Evolutionary conservation across 2,888 invertebrate genomes (phyloP).

Genomic region (Drosophila algonquin): DNA sequence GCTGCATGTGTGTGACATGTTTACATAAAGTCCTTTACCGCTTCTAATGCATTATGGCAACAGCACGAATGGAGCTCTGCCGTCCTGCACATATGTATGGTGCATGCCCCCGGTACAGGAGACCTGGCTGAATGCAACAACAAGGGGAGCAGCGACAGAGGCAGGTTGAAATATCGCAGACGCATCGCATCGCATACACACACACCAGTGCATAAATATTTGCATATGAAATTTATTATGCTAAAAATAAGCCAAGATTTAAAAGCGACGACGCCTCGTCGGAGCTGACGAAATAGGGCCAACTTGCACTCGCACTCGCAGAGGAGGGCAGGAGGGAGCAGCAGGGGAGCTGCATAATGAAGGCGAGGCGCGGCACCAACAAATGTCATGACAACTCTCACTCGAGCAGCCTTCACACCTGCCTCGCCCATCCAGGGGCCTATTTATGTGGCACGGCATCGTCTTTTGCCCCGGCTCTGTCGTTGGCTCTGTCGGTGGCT

Average conservation of each 20-base stretch:
- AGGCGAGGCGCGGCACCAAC: conserved; percentile 47
- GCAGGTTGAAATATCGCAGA: conserved; percentile 50
- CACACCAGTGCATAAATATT: conserved; percentile 74
- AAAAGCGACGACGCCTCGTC: conserved; percentile 45
- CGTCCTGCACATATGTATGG: conserved; percentile 45
- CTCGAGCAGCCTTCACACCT: conserved; percentile 67
- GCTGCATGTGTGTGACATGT: conserved; percentile 55
- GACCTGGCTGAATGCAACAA: conserved; percentile 37
- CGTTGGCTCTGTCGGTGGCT: not conserved
- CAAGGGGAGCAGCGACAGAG: conserved; percentile 21
- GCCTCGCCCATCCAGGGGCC: conserved; percentile 54
- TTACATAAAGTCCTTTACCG: conserved; percentile 65
- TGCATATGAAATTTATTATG: conserved; percentile 83
- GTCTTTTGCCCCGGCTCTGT: conserved; percentile 24
- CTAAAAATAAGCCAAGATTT: conserved; percentile 83
- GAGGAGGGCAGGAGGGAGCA: conserved; percentile 1
- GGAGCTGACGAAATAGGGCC: conserved; percentile 67
- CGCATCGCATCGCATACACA: conserved; percentile 16
- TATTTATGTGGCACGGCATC: conserved; percentile 60
- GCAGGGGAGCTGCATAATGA: conserved; percentile 64
- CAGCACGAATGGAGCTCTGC: conserved; percentile 67
- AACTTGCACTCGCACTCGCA: conserved; percentile 55
- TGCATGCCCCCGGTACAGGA: conserved; percentile 18
- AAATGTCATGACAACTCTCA: conserved; percentile 75
- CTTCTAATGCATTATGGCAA: conserved; percentile 77